A percentile compares a stretch with the other conserved stretches of the same genome.
phyloP scores from a whole-genome alignment of 2,797 vertebrate species.

The Pogonophryne albipinna region DNA sequence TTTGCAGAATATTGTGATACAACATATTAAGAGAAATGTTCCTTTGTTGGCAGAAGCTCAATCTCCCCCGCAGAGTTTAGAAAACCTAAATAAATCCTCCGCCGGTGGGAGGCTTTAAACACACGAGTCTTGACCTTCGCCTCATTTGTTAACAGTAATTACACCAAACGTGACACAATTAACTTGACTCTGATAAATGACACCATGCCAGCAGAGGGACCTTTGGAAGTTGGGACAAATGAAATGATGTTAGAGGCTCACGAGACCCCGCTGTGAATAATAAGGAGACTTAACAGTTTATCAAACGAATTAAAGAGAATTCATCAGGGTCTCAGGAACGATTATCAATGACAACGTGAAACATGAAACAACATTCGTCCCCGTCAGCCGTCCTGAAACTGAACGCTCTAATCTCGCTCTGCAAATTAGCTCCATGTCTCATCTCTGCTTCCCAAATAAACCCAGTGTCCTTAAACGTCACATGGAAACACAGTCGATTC shows the following conservation, averaged over 20 bases:
- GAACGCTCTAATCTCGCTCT: conserved; percentile 60
- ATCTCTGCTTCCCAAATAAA: conserved; percentile 53
- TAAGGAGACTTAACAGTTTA: conserved; percentile 22
- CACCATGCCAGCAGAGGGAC: neutral
- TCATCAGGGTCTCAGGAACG: conserved; percentile 31
- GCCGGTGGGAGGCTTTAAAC: conserved; percentile 9
- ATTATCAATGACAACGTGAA: conserved; percentile 58
- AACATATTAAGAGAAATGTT: neutral
- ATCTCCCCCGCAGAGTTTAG: conserved; percentile 8
- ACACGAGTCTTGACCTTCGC: conserved; percentile 25
- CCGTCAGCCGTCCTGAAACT: conserved; percentile 50
- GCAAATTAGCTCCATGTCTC: conserved; percentile 69
- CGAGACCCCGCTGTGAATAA: conserved; percentile 14
- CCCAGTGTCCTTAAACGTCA: conserved; percentile 60
- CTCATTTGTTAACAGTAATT: conserved; percentile 51
- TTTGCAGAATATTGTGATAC: neutral
- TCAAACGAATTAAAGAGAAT: conserved; percentile 35
- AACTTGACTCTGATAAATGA: conserved; percentile 13
- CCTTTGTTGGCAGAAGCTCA: neutral
- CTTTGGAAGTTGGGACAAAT: neutral
- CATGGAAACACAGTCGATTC: conserved; percentile 44
- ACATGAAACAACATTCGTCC: conserved; percentile 63
- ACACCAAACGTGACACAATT: conserved; percentile 29
- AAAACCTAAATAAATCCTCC: conserved; percentile 17
- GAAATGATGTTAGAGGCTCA: neutral